Evolutionary conservation across 2,113 vertebrate species (phyloP), one percentile per base, ranked within the genome.

Genomic region (Eonycteris spelaea): DNA sequence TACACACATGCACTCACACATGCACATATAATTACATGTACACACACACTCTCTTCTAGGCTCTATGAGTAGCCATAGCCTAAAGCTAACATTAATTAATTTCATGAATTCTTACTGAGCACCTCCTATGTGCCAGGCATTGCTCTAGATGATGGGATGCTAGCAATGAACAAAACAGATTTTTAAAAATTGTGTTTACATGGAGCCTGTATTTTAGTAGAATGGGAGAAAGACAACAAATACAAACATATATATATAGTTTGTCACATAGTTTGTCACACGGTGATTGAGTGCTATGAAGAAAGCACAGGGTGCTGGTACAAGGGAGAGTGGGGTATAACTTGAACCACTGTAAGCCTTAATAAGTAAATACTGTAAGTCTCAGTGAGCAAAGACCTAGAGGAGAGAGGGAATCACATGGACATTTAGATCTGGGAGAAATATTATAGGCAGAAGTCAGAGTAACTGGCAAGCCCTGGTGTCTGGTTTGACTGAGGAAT

Each of bases 61-160:
- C 7, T 91, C 48, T 51, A 51, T 15, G 14, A 51, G 48, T 51
- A 51, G 14, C 13, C 14, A 78, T 5, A 95, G 33, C 33, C 40
- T 90, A 93, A 85, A 95, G 40, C 30, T 73, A 91, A 86, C n/a
- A 86, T 75, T 86, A 13, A 63, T 70, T 79, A 87, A 94, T 84
- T 80, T 15, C 18, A 70, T n/a, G 7, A 93, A 92, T 94, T 95
- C 65, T 82, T 77, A 93, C 16, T 61, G 53, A 95, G 59, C 30
- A 83, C 45, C 22, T 80, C 55, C 10, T 53, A 71, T 78, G 33
- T 65, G 73, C 63, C 68, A 95, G 45, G 67, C 14, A 63, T 79
- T 73, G n/a, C 73, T 92, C 33, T 83, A 93, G 24, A 84, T 61
- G 22, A 86, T 63, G 38, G 67, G 3, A 88, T 89, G 91, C 90